Evolutionary conservation across 2,113 vertebrate genomes (phyloP).

Genomic region (Lagopus muta): DNA sequence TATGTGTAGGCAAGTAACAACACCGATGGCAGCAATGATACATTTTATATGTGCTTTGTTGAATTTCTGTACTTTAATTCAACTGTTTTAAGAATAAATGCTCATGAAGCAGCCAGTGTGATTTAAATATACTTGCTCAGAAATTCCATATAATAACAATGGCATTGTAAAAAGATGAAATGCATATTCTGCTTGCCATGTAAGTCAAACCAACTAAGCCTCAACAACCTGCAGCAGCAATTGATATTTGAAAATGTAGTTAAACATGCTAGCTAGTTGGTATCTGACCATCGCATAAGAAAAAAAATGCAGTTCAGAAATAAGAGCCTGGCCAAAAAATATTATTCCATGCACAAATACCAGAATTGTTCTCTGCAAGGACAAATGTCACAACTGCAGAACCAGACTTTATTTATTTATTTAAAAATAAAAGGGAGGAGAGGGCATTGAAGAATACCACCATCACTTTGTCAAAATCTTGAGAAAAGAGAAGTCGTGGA

Average conservation of each 20-base stretch:
- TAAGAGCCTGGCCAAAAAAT: background rate
- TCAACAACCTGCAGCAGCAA: background rate
- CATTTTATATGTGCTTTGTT: accelerated
- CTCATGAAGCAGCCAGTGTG: background rate
- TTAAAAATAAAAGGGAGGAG: background rate
- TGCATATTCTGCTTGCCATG: background rate
- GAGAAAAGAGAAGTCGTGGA: background rate
- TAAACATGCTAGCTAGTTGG: background rate
- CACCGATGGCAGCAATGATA: background rate
- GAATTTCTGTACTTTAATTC: background rate
- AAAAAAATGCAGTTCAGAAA: background rate
- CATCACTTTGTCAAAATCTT: background rate
- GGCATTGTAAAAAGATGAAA: background rate
- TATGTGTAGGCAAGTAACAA: background rate
- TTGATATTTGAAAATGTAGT: background rate
- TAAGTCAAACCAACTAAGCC: background rate
- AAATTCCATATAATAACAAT: background rate
- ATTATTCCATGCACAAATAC: background rate
- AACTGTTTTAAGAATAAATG: background rate
- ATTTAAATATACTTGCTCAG: background rate
- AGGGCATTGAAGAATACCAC: background rate
- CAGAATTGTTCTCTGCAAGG: background rate
- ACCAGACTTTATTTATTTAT: background rate
- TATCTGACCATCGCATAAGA: background rate
- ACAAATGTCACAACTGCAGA: background rate